Evolutionary conservation across 2,113 vertebrate genomes (phyloP).

Genomic region (Theristicus caerulescens): DNA sequence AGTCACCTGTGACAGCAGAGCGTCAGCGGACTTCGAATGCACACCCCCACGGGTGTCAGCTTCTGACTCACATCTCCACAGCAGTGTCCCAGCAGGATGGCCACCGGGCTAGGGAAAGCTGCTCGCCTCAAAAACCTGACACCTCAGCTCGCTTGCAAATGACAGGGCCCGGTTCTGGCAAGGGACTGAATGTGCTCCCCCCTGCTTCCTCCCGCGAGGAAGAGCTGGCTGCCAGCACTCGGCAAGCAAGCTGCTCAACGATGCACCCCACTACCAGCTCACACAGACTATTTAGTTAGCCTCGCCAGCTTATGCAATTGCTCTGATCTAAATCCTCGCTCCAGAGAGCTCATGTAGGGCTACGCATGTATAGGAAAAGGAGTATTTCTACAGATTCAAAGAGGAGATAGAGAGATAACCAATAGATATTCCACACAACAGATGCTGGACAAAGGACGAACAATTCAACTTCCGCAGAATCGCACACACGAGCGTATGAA

Average conservation of each 20-base stretch:
- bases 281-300: not conserved
- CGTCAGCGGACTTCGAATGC: not conserved
- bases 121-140: not conserved
- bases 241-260: not conserved
- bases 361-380: accelerated
- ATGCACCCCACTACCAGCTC: not conserved
- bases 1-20: not conserved
- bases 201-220: accelerated
- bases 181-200: not conserved
- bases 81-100: not conserved
- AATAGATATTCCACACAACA: not conserved
- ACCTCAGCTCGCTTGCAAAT: not conserved
- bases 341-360: not conserved
- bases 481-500: not conserved
- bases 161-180: not conserved
- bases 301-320: constrained; percentile 31
- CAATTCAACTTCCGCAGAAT: not conserved
- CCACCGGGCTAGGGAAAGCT: not conserved
- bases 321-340: not conserved
- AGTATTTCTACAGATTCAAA: not conserved
- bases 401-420: not conserved
- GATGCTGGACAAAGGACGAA: not conserved
- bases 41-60: not conserved
- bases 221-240: not conserved
- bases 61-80: not conserved